Percentiles rank a stretch among this genome's conserved stretches.
Conservation (phyloP, 1,140 invertebrate species). For the Psilanteris sp. region DNA sequence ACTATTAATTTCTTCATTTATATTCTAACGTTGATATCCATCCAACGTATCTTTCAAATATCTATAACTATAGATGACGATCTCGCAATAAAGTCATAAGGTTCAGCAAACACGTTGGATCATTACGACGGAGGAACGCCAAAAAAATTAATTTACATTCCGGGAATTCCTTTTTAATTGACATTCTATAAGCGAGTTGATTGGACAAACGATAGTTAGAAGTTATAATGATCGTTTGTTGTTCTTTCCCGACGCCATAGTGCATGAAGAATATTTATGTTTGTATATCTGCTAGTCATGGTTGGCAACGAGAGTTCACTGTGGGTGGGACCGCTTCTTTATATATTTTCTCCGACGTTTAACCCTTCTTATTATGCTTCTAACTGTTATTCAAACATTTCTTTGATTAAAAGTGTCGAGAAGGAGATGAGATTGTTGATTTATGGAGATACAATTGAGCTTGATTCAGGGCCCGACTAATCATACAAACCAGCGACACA, state of each 20-base stretch:
- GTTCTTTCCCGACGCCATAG: constrained; percentile 52
- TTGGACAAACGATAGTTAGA: constrained; percentile 58
- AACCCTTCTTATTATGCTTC: constrained; percentile 55
- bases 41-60: too few species aligned
- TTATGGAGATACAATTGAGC: constrained; percentile 43
- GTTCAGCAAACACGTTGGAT: constrained; percentile 6
- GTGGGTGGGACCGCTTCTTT: constrained; percentile 56
- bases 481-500: constrained; percentile 35
- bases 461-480: constrained; percentile 37
- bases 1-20: too few species aligned
- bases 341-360: constrained; percentile 65
- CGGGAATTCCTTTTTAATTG: constrained; percentile 41
- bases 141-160: constrained; percentile 53
- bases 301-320: constrained; percentile 62
- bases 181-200: constrained; percentile 42
- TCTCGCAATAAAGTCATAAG: constrained; percentile 22
- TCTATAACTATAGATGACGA: too few species aligned
- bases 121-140: not conserved
- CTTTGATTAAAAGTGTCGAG: constrained; percentile 53
- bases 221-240: constrained; percentile 66
- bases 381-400: constrained; percentile 60
- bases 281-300: constrained; percentile 68
- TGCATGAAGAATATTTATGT: constrained; percentile 61
- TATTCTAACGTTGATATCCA: too few species aligned
- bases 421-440: constrained; percentile 53